Evolutionary conservation across 2,888 invertebrate genomes (phyloP).

Genomic region (Eurytoma adleriae): DNA sequence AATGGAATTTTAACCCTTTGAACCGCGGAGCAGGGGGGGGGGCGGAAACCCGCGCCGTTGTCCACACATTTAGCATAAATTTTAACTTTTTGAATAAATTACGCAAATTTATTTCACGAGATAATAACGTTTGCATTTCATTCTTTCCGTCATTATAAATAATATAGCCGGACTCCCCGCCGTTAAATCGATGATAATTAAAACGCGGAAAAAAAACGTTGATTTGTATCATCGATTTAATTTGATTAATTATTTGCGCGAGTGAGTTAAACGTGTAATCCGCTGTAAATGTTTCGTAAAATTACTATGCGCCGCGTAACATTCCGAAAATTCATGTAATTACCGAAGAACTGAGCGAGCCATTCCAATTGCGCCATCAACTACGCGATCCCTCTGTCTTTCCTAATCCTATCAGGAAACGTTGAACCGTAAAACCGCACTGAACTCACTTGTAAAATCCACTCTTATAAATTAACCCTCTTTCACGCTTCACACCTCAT

Average conservation of each 20-base stretch:
- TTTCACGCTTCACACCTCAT: constrained; percentile 50
- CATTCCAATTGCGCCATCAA: constrained; percentile 38
- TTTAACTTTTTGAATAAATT: constrained; percentile 1
- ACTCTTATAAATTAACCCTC: constrained; percentile 52
- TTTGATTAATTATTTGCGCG: too few relatives aligned
- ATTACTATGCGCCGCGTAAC: background rate
- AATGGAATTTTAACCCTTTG: constrained; percentile 36
- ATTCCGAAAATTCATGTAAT: constrained; percentile 14
- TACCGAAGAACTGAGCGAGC: constrained; percentile 19
- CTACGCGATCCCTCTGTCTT: constrained; percentile 39
- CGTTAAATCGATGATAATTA: too few relatives aligned
- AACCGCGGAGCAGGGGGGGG: background rate
- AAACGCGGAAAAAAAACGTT: too few relatives aligned
- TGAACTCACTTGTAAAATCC: constrained; percentile 56
- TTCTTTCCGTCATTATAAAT: background rate
- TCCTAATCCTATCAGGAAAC: constrained; percentile 52
- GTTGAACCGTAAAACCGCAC: constrained; percentile 49
- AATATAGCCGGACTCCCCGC: background rate
- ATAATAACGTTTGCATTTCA: background rate
- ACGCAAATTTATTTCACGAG: background rate
- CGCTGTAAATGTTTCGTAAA: background rate
- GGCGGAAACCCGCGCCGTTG: background rate
- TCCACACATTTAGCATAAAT: background rate
- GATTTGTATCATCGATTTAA: too few relatives aligned
- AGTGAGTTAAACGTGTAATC: too few relatives aligned